Conservation (phyloP, 2,113 vertebrate genomes). For the Lophotis ruficrista region DNA sequence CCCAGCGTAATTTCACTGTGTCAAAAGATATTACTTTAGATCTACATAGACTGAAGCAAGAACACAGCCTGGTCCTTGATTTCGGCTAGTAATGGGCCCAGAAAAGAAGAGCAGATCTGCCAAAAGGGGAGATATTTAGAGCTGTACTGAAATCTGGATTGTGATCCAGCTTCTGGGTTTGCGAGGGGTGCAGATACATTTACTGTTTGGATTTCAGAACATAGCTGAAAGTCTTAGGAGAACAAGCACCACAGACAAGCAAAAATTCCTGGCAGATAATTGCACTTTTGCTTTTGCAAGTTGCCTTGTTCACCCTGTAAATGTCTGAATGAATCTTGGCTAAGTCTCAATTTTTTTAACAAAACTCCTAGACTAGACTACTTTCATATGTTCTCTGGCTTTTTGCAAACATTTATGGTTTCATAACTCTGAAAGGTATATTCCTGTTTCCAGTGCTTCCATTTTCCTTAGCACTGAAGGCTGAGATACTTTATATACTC, state of each 20-base stretch:
- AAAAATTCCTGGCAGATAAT: not conserved
- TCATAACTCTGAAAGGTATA: conserved; percentile 11
- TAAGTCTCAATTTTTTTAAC: not conserved
- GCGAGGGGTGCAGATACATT: not conserved
- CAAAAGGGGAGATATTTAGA: not conserved
- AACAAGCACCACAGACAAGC: not conserved
- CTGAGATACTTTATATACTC: not conserved
- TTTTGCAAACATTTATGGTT: not conserved
- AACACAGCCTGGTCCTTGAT: not conserved
- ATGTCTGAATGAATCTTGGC: not conserved
- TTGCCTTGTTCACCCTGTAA: not conserved
- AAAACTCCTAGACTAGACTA: not conserved
- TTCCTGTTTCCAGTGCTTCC: not conserved
- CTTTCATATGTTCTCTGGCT: not conserved
- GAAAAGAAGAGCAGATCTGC: not conserved
- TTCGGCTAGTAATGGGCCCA: not conserved
- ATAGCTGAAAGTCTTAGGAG: not conserved
- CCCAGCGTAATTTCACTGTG: not conserved
- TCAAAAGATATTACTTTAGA: not conserved
- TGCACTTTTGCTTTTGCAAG: not conserved
- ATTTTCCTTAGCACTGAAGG: not conserved
- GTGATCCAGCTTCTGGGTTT: not conserved
- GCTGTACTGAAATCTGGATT: not conserved
- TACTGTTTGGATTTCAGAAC: not conserved
- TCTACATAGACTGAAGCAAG: not conserved